A percentile compares a stretch with the other conserved stretches of the same genome.
These are phyloP conservation scores for Toxonevra muliebris DNA, from an alignment of 2,888 invertebrate species.

Conservation along the genomic window DNA sequence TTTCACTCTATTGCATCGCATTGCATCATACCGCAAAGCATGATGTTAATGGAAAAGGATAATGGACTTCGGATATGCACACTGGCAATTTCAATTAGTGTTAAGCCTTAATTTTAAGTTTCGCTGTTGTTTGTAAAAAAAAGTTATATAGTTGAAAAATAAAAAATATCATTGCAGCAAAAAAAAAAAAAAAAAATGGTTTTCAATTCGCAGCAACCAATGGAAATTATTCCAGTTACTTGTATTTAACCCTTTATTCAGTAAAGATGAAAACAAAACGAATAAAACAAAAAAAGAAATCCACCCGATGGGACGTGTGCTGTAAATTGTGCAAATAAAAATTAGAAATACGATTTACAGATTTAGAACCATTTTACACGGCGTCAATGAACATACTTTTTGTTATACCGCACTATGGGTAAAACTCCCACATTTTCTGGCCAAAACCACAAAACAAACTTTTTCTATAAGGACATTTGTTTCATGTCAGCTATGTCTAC, in stretches of 20 bases:
- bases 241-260: not conserved
- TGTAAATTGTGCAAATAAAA: no score
- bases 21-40: conserved; percentile 19
- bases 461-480: no score
- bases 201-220: not conserved
- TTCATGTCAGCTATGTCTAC: no score
- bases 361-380: no score
- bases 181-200: not conserved
- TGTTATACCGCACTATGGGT: no score
- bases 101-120: conserved; percentile 38
- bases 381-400: no score
- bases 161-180: conserved; percentile 22
- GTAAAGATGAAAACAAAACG: not conserved
- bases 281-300: not conserved
- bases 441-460: no score
- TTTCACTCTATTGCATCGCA: conserved; percentile 19
- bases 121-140: conserved; percentile 41
- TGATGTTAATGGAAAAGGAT: conserved; percentile 41
- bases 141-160: conserved; percentile 17
- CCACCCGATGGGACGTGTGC: no score
- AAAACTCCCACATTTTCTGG: no score
- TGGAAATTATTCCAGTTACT: not conserved
- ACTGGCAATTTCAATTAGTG: conserved; percentile 47
- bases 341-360: no score
- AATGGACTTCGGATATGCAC: conserved; percentile 45